A percentile compares a stretch with the other conserved stretches of the same genome.
phyloP scores from a whole-genome alignment of 2,113 vertebrate genomes.

The Bostrychus sinensis region DNA sequence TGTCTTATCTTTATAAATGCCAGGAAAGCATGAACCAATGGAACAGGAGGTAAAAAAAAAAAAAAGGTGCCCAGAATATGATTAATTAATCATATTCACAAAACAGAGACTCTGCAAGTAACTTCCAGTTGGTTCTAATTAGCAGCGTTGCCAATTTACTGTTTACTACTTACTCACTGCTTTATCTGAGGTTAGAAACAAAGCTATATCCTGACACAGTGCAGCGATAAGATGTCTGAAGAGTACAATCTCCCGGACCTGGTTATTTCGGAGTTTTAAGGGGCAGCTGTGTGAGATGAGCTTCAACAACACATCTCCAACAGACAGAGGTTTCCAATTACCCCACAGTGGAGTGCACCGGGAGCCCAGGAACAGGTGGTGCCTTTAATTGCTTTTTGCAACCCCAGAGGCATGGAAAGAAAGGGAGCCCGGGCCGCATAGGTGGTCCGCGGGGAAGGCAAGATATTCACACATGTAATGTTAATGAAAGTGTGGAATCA shows the following conservation, averaged over 20 bases:
- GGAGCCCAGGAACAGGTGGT: constrained; percentile 72
- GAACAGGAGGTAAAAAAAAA: too few species aligned
- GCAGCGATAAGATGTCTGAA: constrained; percentile 1
- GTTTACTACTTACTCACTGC: too few species aligned
- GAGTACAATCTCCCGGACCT: too few species aligned
- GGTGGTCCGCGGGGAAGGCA: constrained; percentile 52
- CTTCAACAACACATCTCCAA: constrained; percentile 50
- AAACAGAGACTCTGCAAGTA: too few species aligned
- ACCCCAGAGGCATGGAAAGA: constrained; percentile 59
- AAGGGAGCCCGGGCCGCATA: constrained; percentile 49
- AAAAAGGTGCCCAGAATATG: too few species aligned
- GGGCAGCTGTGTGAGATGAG: constrained; percentile 68
- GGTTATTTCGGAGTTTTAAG: constrained; percentile 37
- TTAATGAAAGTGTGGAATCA: constrained; percentile 1
- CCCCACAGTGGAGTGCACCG: constrained; percentile 58
- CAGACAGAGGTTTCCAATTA: constrained; percentile 76
- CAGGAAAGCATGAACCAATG: too few species aligned
- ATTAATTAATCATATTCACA: too few species aligned
- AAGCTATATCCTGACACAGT: not conserved
- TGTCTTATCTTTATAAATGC: too few species aligned
- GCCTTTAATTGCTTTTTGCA: constrained; percentile 78
- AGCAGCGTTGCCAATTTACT: too few species aligned
- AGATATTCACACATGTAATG: constrained; percentile 38
- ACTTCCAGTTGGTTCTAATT: too few species aligned
- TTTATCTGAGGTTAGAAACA: not conserved